A percentile compares a stretch with the other conserved stretches of the same genome.
Conservation (phyloP, 2,797 vertebrate species). For the Clarias fuscus region DNA sequence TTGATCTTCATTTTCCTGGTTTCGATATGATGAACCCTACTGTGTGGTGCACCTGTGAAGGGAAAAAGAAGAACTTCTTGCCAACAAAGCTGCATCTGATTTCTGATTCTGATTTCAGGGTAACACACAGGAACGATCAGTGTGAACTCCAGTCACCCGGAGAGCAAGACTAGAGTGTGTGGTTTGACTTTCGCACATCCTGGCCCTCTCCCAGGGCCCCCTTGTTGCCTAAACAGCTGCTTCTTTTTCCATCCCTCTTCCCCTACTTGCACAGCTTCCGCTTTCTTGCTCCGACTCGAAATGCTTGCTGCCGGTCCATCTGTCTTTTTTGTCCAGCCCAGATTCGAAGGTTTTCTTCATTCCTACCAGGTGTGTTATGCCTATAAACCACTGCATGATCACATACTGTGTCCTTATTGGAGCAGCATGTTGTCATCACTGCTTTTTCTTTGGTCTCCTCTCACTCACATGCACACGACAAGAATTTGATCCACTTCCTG, state of each 20-base stretch:
- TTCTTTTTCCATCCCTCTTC: slow-evolving; percentile 28
- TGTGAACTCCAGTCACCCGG: not conserved
- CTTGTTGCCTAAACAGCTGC: slow-evolving; percentile 47
- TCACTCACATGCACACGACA: slow-evolving; percentile 4
- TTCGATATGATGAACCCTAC: not conserved
- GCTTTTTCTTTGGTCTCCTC: not conserved
- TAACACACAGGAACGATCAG: slow-evolving; percentile 3
- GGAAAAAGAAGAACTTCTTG: not conserved
- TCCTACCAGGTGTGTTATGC: slow-evolving; percentile 45
- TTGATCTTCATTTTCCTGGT: not conserved
- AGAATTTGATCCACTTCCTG: not conserved
- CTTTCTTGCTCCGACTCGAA: slow-evolving; percentile 41
- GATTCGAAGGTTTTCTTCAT: slow-evolving; percentile 25
- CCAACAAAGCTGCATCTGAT: not conserved
- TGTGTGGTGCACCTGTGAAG: not conserved
- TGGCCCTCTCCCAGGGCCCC: slow-evolving; percentile 32
- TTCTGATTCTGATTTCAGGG: slow-evolving; percentile 1
- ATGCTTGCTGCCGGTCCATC: slow-evolving; percentile 48
- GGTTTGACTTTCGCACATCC: slow-evolving; percentile 17
- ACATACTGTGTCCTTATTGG: slow-evolving; percentile 16
- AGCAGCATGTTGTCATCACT: slow-evolving; percentile 16
- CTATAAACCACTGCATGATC: slow-evolving; percentile 36
- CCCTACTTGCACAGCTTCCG: slow-evolving; percentile 35
- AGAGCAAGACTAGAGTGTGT: not conserved
- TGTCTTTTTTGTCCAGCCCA: slow-evolving; percentile 49